Evolutionary conservation across 2,797 vertebrate genomes (phyloP).

Genomic region (Tachyglossus aculeatus): DNA sequence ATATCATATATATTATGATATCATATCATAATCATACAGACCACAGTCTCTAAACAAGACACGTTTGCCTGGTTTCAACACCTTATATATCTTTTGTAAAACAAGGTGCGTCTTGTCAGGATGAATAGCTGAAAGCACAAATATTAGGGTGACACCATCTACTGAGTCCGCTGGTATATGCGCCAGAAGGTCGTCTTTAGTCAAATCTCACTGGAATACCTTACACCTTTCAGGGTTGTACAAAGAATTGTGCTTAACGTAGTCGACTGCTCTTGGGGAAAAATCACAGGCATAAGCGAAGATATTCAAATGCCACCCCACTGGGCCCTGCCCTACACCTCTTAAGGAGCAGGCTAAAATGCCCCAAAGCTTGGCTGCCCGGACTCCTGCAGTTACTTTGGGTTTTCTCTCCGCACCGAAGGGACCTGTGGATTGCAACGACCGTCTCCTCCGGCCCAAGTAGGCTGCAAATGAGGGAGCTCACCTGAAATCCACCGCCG

Average conservation of each 20-base stretch:
- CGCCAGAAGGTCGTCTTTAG: slow-evolving; percentile 83
- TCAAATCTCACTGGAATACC: slow-evolving; percentile 94
- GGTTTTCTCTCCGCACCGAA: too few species aligned
- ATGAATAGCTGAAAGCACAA: slow-evolving; percentile 93
- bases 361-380: too few species aligned
- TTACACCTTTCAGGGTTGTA: slow-evolving; percentile 83
- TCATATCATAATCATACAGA: too few species aligned
- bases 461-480: too few species aligned
- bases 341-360: too few species aligned
- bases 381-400: too few species aligned
- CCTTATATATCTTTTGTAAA: slow-evolving; percentile 87
- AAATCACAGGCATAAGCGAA: slow-evolving; percentile 97
- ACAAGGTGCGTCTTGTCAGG: slow-evolving; percentile 91
- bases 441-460: background rate
- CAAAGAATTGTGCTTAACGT: slow-evolving; percentile 90
- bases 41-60: too few species aligned
- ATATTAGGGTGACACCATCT: slow-evolving; percentile 88
- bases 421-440: too few species aligned
- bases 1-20: background rate
- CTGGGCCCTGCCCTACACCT: too few species aligned
- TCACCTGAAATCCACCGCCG: background rate
- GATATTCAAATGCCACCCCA: slow-evolving; percentile 82
- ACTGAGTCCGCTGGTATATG: slow-evolving; percentile 81
- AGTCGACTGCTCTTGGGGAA: slow-evolving; percentile 92
- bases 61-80: too few species aligned